Conservation (phyloP, 2,888 invertebrate genomes). For the Protula sp. region DNA sequence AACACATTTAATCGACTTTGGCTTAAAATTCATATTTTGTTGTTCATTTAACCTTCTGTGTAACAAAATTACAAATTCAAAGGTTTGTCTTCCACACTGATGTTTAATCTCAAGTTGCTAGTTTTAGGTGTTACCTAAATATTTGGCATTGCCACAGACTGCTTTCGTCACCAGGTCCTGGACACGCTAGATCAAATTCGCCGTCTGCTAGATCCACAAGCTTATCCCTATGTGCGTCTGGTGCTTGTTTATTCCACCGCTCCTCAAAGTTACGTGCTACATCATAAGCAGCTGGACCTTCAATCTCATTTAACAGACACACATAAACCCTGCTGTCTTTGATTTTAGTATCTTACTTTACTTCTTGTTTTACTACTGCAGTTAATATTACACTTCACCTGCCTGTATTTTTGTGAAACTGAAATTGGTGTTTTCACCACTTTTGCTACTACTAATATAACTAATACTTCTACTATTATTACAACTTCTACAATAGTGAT, state of each 20-base stretch:
- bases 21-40: no score
- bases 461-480: no score
- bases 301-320: not conserved
- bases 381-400: no score
- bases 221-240: not conserved
- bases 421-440: not conserved
- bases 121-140: not conserved
- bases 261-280: not conserved
- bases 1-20: no score
- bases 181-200: not conserved
- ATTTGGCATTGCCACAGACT: not conserved
- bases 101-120: no score
- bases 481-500: no score
- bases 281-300: not conserved
- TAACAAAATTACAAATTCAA: no score
- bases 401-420: no score
- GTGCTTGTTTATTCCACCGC: not conserved
- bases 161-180: not conserved
- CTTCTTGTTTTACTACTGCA: no score
- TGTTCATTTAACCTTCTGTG: no score
- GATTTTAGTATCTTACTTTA: not conserved
- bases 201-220: not conserved
- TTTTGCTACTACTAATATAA: no score
- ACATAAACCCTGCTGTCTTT: not conserved
- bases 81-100: no score